Evolutionary conservation across 2,888 invertebrate genomes (phyloP), one percentile per base, ranked within the genome.

Genomic region (Tipula confusa): DNA sequence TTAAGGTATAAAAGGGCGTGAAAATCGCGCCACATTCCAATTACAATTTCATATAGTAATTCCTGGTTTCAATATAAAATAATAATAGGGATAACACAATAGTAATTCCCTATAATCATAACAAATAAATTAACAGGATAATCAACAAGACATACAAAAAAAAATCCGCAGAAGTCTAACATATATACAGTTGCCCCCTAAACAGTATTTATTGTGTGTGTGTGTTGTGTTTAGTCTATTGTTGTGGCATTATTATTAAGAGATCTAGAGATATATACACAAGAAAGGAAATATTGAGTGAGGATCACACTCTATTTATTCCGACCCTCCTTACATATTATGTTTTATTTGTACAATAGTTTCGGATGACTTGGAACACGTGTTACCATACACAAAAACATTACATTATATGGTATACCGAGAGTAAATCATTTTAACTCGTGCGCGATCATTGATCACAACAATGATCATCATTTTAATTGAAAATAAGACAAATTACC

Each of bases 91-190:
- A 64, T 24, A 64, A 64, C 64, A 64, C 64, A 64, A 64, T 64
- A 64, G 24, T 9, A 24, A 64, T 64, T 9, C 24, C 64, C 64
- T 64, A 64, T 64, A 64, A 64, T 64, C 64, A 64, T 64, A 64
- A 64, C 24, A 64, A 64, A 64, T 24, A 64, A 64, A 64, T 64
- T 64, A 64, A 64, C 64, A 64, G 64, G 64, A 64, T 64, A 64
- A 64, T 64, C 64, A 64, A 64, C 64, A 64, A 64, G 38, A 38
- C n/a, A 38, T 38, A 38, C 24, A 64, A 64, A 64, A 64, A 43
- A 64, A 64, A 64, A 64, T 64, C 64, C 24, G 64, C 64, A 64
- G 64, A 7, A 43, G 15, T 43, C 15, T 36, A 36, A 36, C 11
- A 9, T 36, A 43, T 43, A 33, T 33, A 33, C 33, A 33, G 33